Evolutionary conservation across 2,797 vertebrate species (phyloP), one percentile per base, ranked within the genome.

Genomic region (Schizopygopsis pylzovi): DNA sequence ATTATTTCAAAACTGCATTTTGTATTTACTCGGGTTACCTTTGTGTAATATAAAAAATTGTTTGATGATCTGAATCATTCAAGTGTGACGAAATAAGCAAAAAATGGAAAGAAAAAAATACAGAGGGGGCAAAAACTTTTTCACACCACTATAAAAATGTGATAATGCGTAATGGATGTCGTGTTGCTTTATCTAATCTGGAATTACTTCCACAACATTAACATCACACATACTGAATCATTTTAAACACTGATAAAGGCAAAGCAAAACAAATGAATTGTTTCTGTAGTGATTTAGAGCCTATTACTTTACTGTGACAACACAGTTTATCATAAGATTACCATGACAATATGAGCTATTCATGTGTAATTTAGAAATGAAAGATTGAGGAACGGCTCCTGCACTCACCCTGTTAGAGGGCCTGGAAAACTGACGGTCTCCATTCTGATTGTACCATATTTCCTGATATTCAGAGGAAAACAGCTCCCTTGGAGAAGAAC

Each of bases 381-480:
- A 56, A 61, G 54, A 18, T 43, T 75, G 43, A 86, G 90, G 85
- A 89, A 79, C 37, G 79, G 79, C 80, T 81, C 85, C 75, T 13
- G 82, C 84, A 94, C 96, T 96, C 92, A 99, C 98, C 90, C 90
- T 91, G 52, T 89, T 94, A 88, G 89, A 91, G 88, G 96, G 95
- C 47, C 91, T 90, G 25, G 90, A 92, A 56, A 93, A 95, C 88
- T 90, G 94, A 84, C 95, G 94, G n/a, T 59, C 84, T 90, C 98
- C 97, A 81, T 86, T 92, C 56, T 91, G 89, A 85, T 86, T 94
- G 87, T 99, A 99, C 94, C 96, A 96, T 84, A 95, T 97, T 93
- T 99, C 97, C 1, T 96, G 96, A 93, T 98, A 99, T 91, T 94
- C 92, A 37, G 96, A 95, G 86, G 97, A 95, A 92, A 99, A 95